Conservation (phyloP, 2,888 invertebrate genomes). For the Ptychoptera contaminata region DNA sequence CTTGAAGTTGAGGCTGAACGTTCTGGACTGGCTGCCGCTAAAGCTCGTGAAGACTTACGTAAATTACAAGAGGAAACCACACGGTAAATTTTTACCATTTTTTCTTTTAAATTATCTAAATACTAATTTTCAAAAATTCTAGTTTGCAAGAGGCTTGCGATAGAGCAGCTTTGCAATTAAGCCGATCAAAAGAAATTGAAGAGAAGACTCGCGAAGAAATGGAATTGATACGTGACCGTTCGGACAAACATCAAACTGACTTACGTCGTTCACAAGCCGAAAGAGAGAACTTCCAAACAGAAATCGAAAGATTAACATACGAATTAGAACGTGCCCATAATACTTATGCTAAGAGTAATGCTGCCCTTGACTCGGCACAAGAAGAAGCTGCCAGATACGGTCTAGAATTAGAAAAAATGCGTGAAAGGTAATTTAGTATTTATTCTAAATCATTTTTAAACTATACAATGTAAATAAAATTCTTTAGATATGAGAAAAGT, state of each 20-base stretch:
- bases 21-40: conserved; percentile 59
- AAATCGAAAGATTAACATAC: conserved; percentile 69
- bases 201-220: conserved; percentile 82
- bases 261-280: conserved; percentile 66
- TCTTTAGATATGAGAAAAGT: conserved; percentile 55
- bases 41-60: conserved; percentile 70
- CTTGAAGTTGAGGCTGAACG: conserved; percentile 76
- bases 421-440: conserved; percentile 38
- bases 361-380: conserved; percentile 73
- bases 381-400: conserved; percentile 78
- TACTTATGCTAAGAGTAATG: conserved; percentile 70
- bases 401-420: conserved; percentile 77
- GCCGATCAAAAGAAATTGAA: conserved; percentile 75
- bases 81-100: conserved; percentile 22
- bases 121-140: neutral
- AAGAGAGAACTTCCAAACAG: conserved; percentile 71
- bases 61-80: conserved; percentile 77
- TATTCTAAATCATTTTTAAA: too few species aligned
- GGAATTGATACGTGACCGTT: conserved; percentile 75
- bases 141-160: conserved; percentile 74
- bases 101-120: neutral
- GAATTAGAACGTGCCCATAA: conserved; percentile 76
- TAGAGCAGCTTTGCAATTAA: conserved; percentile 67
- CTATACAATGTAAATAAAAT: too few species aligned
- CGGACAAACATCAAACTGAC: conserved; percentile 78